Evolutionary conservation across 1,140 invertebrate species (phyloP), one percentile per base, ranked within the genome.

Genomic region (Whitmania pigra): DNA sequence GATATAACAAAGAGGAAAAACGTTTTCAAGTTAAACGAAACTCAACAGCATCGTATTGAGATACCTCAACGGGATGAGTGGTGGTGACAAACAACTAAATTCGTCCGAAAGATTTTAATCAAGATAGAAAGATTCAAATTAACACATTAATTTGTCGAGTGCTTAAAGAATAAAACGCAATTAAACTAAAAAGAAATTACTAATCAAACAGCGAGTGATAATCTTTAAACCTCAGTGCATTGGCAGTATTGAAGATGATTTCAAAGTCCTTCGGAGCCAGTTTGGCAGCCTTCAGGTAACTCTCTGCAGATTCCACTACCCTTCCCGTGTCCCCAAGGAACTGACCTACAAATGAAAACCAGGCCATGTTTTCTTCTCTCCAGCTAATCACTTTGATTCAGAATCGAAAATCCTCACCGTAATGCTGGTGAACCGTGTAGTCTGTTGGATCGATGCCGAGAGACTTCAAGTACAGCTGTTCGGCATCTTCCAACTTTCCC

Each of bases 401-500:
- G 67, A 13, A n/a, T n/a, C 20, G 3, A 17, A 17, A 55, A 18
- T 71, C 82, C 85, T 84, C 83, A 91, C 91, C 90, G 79, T 91
- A 92, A 82, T 92, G 89, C 80, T 91, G 88, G 80, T 89, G 88
- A 22, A 91, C 89, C 73, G 87, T 87, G 0, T 90, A 87, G 79
- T 94, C 91, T 63, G 88, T 85, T 3, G 92, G 90, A 54, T 91
- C 90, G 73, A 95, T 82, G 73, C 86, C 84, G 74, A 91, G 85
- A 2, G 92, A 93, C 78, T 89, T 89, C 77, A 89, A 84, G 79
- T 93, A 94, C 90, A 90, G 93, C 78, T 88, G 86, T 81, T 94
- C 92, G 4, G 93, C 92, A 82, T 94, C 91, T 53, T 86, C 79
- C 57, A 88, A 82, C 74, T 90, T 86, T 77, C 89, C 91, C 78